phyloP scores from a whole-genome alignment of 1,140 invertebrate species.

The Nautilus pompilius region DNA sequence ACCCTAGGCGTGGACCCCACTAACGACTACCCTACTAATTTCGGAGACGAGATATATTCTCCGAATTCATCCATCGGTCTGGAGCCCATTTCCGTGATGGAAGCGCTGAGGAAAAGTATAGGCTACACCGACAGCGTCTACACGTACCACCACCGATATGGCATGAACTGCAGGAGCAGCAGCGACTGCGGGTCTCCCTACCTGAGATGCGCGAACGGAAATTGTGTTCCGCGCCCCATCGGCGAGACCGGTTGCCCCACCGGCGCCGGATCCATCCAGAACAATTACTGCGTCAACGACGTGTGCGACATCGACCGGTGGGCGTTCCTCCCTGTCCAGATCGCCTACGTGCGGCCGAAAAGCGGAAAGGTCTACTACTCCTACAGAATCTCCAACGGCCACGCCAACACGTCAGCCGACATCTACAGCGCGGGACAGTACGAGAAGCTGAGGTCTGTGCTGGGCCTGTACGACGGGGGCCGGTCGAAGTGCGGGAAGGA shows the following conservation, averaged over 20 bases:
- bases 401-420: slow-evolving; percentile 17
- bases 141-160: no score
- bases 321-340: not conserved
- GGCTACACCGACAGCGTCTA: no score
- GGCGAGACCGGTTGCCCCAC: not conserved
- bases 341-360: no score
- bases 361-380: slow-evolving; percentile 29
- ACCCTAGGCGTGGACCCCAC: no score
- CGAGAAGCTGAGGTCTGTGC: not conserved
- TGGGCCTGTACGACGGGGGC: not conserved
- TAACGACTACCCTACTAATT: no score
- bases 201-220: not conserved
- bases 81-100: no score
- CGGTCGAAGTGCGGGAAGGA: not conserved
- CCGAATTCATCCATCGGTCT: no score
- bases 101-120: no score
- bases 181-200: not conserved
- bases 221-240: not conserved
- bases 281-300: not conserved
- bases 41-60: no score
- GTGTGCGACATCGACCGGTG: not conserved
- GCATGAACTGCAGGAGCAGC: no score
- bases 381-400: slow-evolving; percentile 32
- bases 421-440: slow-evolving; percentile 23
- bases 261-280: not conserved